Percentiles rank a stretch among this genome's conserved stretches.
These are phyloP conservation scores for Trachelus stipa DNA, from an alignment of 2,888 invertebrate genomes.

Conservation along the genomic window DNA sequence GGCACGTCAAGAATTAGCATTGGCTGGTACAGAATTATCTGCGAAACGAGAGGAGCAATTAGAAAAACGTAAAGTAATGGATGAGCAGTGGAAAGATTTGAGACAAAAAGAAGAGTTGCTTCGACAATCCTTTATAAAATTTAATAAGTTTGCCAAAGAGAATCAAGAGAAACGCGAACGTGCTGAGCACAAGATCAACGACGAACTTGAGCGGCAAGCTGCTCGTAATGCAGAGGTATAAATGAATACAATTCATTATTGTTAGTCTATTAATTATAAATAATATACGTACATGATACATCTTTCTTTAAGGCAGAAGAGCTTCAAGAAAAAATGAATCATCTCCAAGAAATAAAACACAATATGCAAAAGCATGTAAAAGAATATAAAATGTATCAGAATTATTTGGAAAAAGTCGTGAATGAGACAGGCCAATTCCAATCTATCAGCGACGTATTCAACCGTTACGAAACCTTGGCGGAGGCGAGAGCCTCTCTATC, in stretches of 20 bases:
- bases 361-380: constrained; percentile 72
- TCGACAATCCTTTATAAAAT: constrained; percentile 73
- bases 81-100: constrained; percentile 71
- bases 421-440: constrained; percentile 70
- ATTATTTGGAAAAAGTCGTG: constrained; percentile 72
- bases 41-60: constrained; percentile 67
- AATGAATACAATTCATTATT: not conserved
- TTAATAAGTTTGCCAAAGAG: constrained; percentile 74
- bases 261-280: not conserved
- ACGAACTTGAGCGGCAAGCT: constrained; percentile 69
- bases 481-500: constrained; percentile 72
- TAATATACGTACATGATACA: not conserved
- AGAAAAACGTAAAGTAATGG: constrained; percentile 66
- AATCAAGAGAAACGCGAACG: constrained; percentile 75
- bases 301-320: constrained; percentile 63
- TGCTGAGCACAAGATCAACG: constrained; percentile 71
- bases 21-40: constrained; percentile 68
- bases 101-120: constrained; percentile 69
- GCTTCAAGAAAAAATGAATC: constrained; percentile 66
- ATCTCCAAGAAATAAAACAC: constrained; percentile 68
- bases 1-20: constrained; percentile 69
- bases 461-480: constrained; percentile 74
- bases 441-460: constrained; percentile 73
- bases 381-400: constrained; percentile 73
- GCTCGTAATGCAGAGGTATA: constrained; percentile 67